These are phyloP conservation scores for Arrhopalites spinosus DNA, from an alignment of 2,888 invertebrate species.

Conservation along the genomic window DNA sequence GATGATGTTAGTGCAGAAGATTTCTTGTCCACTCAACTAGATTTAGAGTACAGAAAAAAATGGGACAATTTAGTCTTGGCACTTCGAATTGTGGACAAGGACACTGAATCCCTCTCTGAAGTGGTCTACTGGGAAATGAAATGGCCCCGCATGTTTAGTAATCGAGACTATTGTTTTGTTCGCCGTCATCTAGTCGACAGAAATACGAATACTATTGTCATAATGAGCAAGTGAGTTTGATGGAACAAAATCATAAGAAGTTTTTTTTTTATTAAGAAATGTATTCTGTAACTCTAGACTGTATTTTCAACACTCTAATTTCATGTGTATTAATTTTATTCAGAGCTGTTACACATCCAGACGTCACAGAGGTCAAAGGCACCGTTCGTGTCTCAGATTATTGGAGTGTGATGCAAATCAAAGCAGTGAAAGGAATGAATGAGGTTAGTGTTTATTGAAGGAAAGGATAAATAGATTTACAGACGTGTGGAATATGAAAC, in stretches of 20 bases:
- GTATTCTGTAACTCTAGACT: too few species aligned
- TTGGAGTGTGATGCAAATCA: slow-evolving; percentile 86
- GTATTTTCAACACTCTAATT: too few species aligned
- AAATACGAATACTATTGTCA: slow-evolving; percentile 66
- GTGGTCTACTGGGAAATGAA: slow-evolving; percentile 86
- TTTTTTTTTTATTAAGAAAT: too few species aligned
- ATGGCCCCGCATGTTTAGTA: slow-evolving; percentile 84
- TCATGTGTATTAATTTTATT: neutral
- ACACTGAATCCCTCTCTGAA: slow-evolving; percentile 69
- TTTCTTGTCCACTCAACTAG: slow-evolving; percentile 81
- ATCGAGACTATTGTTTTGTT: slow-evolving; percentile 84
- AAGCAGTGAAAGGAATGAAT: slow-evolving; percentile 67
- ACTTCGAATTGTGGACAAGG: slow-evolving; percentile 72
- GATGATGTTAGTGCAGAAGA: slow-evolving; percentile 77
- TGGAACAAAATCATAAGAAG: too few species aligned
- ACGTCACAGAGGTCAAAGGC: slow-evolving; percentile 69
- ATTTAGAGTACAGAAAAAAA: slow-evolving; percentile 73
- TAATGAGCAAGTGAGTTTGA: slow-evolving; percentile 62
- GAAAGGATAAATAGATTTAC: too few species aligned
- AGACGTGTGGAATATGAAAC: too few species aligned
- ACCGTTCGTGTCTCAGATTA: slow-evolving; percentile 78
- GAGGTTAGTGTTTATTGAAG: slow-evolving; percentile 60
- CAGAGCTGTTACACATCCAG: slow-evolving; percentile 66
- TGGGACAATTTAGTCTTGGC: slow-evolving; percentile 81
- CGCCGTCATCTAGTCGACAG: slow-evolving; percentile 68